Base-by-base conservation (phyloP, 2,888 invertebrate genomes). In the Metacarcinus magister region DNA sequence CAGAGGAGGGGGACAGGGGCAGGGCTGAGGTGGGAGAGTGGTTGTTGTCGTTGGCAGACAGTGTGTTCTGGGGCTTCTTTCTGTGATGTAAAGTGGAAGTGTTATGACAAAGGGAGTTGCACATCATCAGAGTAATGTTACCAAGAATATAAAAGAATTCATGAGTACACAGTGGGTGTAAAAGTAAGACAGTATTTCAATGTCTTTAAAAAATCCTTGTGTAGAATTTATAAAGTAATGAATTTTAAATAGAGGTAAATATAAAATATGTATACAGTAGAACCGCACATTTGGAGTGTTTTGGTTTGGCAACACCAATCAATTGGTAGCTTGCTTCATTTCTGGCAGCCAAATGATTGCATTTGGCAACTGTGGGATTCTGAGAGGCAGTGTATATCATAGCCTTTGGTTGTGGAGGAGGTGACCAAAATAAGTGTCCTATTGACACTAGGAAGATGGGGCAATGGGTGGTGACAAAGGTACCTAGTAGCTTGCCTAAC, bases 31-130 rank as follows among this genome's bases (percentile, higher is more conserved):
- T 92, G 32, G 96, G 96, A 2, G 96, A 96, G 89, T 93, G 96
- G 82, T 94, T 87, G 75, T 82, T 96, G 32, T 96, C 92, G 75
- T 46, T 93, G 32, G 90, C 82, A 28, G 95, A 92, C 23, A 96
- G 96, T 95, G 95, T 96, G n/a, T n/a, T 39, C 67, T 96, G 96
- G 46, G 96, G 96, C 46, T 94, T 96, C 32, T 48, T 94, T 87
- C 96, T 96, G 93, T 32, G 95, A 95, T 39, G 32, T 2, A 87
- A 39, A 87, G 16, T 13, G 13, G 8, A 16, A 82, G n/a, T 82
- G 28, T 82, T 87, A 75, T 10, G 75, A 28, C 32, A 87, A 32
- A 39, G 39, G 28, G 28, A 87, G 87, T 39, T 87, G 39, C 32
- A 87, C 16, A 39, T 28, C n/a, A 75, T 75, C 28, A 28, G 8